Conservation (phyloP, 2,888 invertebrate genomes). For the Plusia festucae region DNA sequence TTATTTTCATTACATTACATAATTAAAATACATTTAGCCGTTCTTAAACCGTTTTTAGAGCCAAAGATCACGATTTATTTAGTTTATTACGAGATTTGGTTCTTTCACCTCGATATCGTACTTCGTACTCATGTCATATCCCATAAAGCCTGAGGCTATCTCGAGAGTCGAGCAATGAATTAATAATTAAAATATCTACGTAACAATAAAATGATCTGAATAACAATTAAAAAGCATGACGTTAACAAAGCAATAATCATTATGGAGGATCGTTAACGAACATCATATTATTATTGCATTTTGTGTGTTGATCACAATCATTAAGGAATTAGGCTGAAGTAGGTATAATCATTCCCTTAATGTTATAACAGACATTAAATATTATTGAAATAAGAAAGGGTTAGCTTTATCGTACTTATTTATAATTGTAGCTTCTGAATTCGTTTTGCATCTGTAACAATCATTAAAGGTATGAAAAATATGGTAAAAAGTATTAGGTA, state of each 20-base stretch:
- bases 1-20: too few relatives aligned
- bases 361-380: not conserved
- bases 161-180: not conserved
- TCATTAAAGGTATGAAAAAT: not conserved
- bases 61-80: too few relatives aligned
- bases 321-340: not conserved
- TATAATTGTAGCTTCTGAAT: not conserved
- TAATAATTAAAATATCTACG: not conserved
- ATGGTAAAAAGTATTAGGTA: not conserved
- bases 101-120: too few relatives aligned
- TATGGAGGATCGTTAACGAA: not conserved
- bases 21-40: too few relatives aligned
- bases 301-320: slow-evolving; percentile 1
- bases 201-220: not conserved
- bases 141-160: not conserved
- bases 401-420: not conserved
- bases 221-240: not conserved
- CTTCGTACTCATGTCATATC: too few relatives aligned
- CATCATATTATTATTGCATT: not conserved
- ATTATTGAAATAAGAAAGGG: not conserved
- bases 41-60: too few relatives aligned
- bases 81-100: too few relatives aligned
- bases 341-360: not conserved
- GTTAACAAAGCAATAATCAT: not conserved
- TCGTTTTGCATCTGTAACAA: not conserved